These are phyloP conservation scores for Eudasyphora cyanicolor DNA, from an alignment of 2,888 invertebrate genomes.

Conservation along the genomic window DNA sequence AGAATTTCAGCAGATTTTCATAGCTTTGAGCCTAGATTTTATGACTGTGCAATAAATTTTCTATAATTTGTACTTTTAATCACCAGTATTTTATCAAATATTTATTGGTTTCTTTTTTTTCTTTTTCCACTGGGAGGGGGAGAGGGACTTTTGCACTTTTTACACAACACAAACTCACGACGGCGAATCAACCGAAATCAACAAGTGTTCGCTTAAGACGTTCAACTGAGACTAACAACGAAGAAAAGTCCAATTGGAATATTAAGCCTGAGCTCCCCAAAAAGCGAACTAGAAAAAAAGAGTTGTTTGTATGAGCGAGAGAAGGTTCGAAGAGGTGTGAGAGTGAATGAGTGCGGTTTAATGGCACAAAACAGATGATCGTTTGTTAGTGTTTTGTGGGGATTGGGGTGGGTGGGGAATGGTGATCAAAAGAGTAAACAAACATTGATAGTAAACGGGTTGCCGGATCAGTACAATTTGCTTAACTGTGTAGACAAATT, in stretches of 20 bases:
- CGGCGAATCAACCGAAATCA: conserved; percentile 45
- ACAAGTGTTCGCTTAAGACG: conserved; percentile 61
- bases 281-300: neutral
- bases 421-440: conserved; percentile 64
- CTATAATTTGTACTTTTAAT: conserved; percentile 4
- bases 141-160: neutral
- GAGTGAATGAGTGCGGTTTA: neutral
- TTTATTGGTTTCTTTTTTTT: neutral
- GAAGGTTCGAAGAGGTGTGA: conserved; percentile 21
- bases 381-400: neutral
- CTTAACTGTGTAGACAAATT: too few relatives aligned
- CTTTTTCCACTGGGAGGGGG: too few relatives aligned
- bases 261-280: conserved; percentile 23
- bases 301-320: conserved; percentile 17
- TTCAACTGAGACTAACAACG: conserved; percentile 49
- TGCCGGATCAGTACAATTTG: conserved; percentile 50
- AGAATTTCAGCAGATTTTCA: conserved; percentile 21
- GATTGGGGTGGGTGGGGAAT: neutral
- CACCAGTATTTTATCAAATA: conserved; percentile 12
- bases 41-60: neutral
- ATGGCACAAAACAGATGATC: conserved; percentile 61
- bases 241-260: conserved; percentile 52
- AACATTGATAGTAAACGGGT: neutral
- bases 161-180: neutral
- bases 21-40: conserved; percentile 20